Base-by-base conservation (phyloP, 2,113 vertebrate species). In the Chaetops frenatus region DNA sequence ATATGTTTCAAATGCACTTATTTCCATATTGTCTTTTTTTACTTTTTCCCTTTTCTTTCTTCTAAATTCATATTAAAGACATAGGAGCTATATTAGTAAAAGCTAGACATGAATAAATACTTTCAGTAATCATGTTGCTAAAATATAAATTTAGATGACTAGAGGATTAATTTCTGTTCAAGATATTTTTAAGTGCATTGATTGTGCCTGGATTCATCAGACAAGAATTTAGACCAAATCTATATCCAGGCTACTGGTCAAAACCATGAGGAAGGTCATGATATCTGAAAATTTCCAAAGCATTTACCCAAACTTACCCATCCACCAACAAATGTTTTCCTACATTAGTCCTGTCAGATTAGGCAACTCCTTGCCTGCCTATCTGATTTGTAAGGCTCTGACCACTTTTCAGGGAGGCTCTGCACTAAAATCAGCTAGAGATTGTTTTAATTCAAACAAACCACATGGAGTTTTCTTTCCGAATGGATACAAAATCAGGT, bases 241-340 rank as follows among this genome's bases (percentile, higher is more conserved):
- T 58, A 36, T 58, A 67, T 77, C 73, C 42, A 66, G 10, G n/a
- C 8, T 88, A 31, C 33, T 77, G 20, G 35, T 70, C 12, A 86
- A 64, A 83, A 62, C 17, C 25, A 48, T 19, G 20, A 79, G 13
- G 56, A 81, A 78, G 9, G n/a, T 58, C 28, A 40, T 10, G 35
- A 18, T 12, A 19, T 33, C 54, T 88, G 50, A 21, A 83, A n/a
- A 66, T 70, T 88, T 73, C 50, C 31, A 83, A 54, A 72, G 22
- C 54, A 53, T 16, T 62, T 38, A n/a, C 23, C 7, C 47, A 69
- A 50, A 69, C 7, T 51, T 47, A 56, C 4, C 40, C 15, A 67
- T 61, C 24, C 25, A 38, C 29, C 1, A 2, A 22, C 0, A 0
- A 72, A 56, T 16, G 12, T 36, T 83, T 36, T 87, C 23, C 13